A percentile compares a stretch with the other conserved stretches of the same genome.
Conservation (phyloP, 2,113 vertebrate species). For the Naja naja region DNA sequence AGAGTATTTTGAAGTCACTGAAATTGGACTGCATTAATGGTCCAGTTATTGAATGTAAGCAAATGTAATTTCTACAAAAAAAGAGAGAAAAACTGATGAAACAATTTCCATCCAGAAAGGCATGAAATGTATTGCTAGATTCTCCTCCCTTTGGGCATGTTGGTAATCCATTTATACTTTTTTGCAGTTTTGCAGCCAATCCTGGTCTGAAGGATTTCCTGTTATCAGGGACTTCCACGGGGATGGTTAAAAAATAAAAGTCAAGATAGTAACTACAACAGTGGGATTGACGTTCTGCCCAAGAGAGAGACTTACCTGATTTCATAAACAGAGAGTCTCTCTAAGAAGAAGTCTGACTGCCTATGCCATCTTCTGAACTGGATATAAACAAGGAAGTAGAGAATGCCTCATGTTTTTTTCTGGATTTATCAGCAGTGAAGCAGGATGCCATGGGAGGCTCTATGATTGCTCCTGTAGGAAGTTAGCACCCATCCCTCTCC, state of each 20-base stretch:
- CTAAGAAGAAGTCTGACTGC: not conserved
- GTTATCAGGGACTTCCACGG: not conserved
- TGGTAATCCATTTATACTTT: conserved; percentile 28
- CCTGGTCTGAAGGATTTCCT: not conserved
- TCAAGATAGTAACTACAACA: not conserved
- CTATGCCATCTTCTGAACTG: not conserved
- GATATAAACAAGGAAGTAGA: not conserved
- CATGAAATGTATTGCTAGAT: conserved; percentile 11
- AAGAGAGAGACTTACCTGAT: not conserved
- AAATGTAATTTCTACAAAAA: conserved; percentile 39
- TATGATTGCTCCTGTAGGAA: not conserved
- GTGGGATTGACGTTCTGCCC: not conserved
- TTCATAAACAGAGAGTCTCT: not conserved
- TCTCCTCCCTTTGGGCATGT: not conserved
- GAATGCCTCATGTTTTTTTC: not conserved
- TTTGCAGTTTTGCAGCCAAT: not conserved
- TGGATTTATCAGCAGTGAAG: not conserved
- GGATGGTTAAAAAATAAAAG: not conserved
- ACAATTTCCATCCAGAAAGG: conserved; percentile 21
- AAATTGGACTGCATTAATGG: conserved; percentile 62
- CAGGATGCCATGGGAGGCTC: not conserved
- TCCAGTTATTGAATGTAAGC: conserved; percentile 28
- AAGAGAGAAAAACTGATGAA: conserved; percentile 48
- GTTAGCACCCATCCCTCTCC: too few species aligned
- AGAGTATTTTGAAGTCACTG: conserved; percentile 44